Conservation (phyloP, 2,113 vertebrate species). For the Toxotes chatareus region DNA sequence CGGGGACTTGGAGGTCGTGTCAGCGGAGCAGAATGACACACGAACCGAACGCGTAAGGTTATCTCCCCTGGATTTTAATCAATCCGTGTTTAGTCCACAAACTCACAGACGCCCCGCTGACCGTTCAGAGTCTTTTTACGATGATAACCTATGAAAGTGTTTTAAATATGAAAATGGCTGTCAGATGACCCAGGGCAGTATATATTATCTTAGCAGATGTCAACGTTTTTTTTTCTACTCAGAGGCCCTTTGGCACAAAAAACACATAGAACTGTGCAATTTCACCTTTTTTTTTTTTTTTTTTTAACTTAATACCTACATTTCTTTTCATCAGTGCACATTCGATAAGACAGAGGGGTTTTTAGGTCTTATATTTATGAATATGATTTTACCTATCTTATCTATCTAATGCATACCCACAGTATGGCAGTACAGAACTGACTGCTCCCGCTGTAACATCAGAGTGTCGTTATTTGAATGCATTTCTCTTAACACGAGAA, state of each 20-base stretch:
- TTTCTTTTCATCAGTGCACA: background rate
- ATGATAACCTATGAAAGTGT: background rate
- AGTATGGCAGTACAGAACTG: too few relatives aligned
- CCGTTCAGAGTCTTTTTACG: background rate
- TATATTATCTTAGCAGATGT: background rate
- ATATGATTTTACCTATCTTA: slow-evolving; percentile 32
- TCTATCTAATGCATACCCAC: too few relatives aligned
- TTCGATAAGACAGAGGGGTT: background rate
- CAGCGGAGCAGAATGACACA: slow-evolving; percentile 23
- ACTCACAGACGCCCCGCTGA: background rate
- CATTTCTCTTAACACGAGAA: slow-evolving; percentile 16
- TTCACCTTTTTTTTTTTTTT: background rate
- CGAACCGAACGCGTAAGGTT: background rate
- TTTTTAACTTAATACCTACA: background rate
- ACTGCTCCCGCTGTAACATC: background rate
- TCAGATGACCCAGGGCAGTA: background rate
- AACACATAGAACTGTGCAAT: background rate
- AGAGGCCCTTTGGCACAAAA: too few relatives aligned
- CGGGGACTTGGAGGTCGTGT: slow-evolving; percentile 12
- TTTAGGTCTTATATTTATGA: background rate
- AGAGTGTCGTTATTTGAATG: background rate
- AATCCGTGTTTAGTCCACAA: background rate
- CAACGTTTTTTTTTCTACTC: background rate
- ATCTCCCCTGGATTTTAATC: background rate
- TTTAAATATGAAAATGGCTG: background rate